phyloP scores from a whole-genome alignment of 2,888 invertebrate genomes.

The Anaspis maculata region DNA sequence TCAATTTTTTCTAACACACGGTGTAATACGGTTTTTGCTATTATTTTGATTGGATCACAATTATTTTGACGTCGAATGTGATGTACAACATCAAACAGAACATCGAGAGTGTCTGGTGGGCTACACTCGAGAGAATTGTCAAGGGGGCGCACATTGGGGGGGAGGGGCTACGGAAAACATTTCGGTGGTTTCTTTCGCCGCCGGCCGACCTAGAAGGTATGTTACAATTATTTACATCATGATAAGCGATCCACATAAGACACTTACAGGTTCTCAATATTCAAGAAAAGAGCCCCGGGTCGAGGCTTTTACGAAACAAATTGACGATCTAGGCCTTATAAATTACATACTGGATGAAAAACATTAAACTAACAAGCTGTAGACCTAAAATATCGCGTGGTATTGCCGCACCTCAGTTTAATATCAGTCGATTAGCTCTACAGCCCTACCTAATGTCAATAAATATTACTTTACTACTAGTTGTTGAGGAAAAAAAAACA shows the following conservation, averaged over 20 bases:
- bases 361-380: conserved; percentile 11
- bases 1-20: conserved; percentile 9
- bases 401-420: conserved; percentile 11
- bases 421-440: conserved; percentile 14
- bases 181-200: not conserved
- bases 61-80: conserved; percentile 17
- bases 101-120: too few relatives aligned
- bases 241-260: conserved; percentile 1
- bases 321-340: conserved; percentile 14
- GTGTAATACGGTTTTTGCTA: too few relatives aligned
- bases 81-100: conserved; percentile 10
- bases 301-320: too few relatives aligned
- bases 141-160: too few relatives aligned
- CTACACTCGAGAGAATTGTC: too few relatives aligned
- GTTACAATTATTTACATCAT: not conserved
- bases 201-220: not conserved
- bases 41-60: conserved; percentile 15
- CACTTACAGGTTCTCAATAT: too few relatives aligned
- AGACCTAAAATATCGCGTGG: conserved; percentile 12
- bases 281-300: too few relatives aligned
- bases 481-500: conserved; percentile 14
- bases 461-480: conserved; percentile 7
- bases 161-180: too few relatives aligned
- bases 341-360: conserved; percentile 8
- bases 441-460: conserved; percentile 11